Percentiles rank a stretch among this genome's conserved stretches.
Conservation (phyloP, 2,888 invertebrate genomes). For the Oxycera nigricornis region DNA sequence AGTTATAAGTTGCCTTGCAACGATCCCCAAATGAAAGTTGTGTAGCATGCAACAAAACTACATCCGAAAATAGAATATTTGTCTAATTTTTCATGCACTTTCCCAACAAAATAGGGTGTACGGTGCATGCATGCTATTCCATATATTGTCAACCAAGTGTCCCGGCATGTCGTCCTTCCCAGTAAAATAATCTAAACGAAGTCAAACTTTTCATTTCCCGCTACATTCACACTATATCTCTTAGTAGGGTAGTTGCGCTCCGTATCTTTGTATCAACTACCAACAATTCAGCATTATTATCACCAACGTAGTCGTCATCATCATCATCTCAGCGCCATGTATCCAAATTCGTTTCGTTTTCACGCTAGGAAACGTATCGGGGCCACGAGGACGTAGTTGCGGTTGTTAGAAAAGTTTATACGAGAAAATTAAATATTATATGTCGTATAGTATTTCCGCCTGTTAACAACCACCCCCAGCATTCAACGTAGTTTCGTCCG, state of each 20-base stretch:
- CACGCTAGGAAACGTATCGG: background rate
- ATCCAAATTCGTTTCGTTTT: slow-evolving; percentile 20
- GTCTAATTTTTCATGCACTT: background rate
- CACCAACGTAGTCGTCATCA: background rate
- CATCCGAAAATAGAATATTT: background rate
- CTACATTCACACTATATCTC: background rate
- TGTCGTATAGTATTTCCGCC: slow-evolving; percentile 8
- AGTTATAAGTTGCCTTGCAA: background rate
- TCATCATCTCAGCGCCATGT: slow-evolving; percentile 12
- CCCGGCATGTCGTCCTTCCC: slow-evolving; percentile 1
- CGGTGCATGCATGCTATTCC: background rate
- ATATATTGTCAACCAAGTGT: background rate
- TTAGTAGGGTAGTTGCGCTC: too few relatives aligned
- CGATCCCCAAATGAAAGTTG: background rate
- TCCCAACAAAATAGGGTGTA: background rate
- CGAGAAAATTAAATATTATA: slow-evolving; percentile 21
- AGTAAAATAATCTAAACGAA: slow-evolving; percentile 5
- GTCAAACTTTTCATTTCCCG: slow-evolving; percentile 11
- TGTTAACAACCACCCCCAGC: background rate
- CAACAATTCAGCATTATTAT: slow-evolving; percentile 22
- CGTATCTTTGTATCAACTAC: background rate
- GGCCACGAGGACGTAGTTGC: background rate
- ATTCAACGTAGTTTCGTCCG: background rate
- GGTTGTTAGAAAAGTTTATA: slow-evolving; percentile 8
- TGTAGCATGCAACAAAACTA: background rate